Percentiles rank a stretch among this genome's conserved stretches.
phyloP scores from a whole-genome alignment of 2,888 invertebrate genomes.

The Pseudeuparius sepicola region DNA sequence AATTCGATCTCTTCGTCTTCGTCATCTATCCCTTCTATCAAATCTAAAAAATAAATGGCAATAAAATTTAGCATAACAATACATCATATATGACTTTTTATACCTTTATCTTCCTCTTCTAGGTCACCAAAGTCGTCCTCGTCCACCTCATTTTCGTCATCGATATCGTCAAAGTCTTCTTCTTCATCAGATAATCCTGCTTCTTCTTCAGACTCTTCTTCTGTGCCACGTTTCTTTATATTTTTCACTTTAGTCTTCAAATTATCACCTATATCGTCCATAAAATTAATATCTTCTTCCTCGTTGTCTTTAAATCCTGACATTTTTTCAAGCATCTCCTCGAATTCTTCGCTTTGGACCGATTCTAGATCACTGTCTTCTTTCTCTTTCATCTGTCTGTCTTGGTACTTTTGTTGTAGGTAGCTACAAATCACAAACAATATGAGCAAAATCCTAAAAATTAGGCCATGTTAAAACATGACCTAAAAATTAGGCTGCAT shows the following conservation, averaged over 20 bases:
- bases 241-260: too few relatives aligned
- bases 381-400: constrained; percentile 35
- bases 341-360: constrained; percentile 69
- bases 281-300: constrained; percentile 53
- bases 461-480: not conserved
- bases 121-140: constrained; percentile 40
- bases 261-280: constrained; percentile 53
- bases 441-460: constrained; percentile 5
- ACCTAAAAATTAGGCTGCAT: not conserved
- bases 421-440: constrained; percentile 43
- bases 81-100: constrained; percentile 7
- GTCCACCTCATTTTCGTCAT: constrained; percentile 41
- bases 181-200: too few relatives aligned
- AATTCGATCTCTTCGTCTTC: constrained; percentile 39
- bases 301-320: constrained; percentile 40
- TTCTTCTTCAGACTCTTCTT: constrained; percentile 16
- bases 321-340: constrained; percentile 53
- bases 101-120: constrained; percentile 38
- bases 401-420: constrained; percentile 42
- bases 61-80: not conserved
- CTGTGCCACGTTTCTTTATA: constrained; percentile 4
- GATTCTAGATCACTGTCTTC: constrained; percentile 58
- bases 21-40: constrained; percentile 32
- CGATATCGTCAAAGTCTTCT: constrained; percentile 26
- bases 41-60: constrained; percentile 21